Conservation (phyloP, 1,140 invertebrate species). For the Apis florea region DNA sequence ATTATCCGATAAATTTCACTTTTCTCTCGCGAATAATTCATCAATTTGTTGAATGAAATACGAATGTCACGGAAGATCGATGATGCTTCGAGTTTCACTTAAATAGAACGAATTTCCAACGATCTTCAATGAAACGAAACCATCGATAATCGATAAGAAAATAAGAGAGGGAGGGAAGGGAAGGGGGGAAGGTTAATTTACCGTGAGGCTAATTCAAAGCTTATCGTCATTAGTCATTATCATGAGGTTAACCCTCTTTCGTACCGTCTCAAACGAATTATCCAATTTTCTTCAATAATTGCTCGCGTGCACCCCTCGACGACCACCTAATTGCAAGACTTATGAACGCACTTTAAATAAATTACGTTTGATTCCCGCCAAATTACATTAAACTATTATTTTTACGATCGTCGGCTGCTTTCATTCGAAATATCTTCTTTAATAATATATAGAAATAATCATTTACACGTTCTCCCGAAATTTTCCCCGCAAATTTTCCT, state of each 20-base stretch:
- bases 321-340: constrained; percentile 33
- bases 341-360: constrained; percentile 28
- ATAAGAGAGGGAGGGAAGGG: neutral
- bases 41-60: neutral
- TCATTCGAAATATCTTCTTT: too few relatives aligned
- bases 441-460: neutral
- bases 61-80: too few relatives aligned
- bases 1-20: neutral
- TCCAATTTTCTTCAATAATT: constrained; percentile 40
- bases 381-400: neutral
- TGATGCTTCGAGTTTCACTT: neutral
- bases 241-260: neutral
- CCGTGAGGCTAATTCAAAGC: constrained; percentile 1
- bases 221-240: constrained; percentile 7
- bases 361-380: constrained; percentile 30
- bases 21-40: neutral
- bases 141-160: neutral
- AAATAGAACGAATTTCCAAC: neutral
- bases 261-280: constrained; percentile 18
- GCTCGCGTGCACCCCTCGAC: constrained; percentile 24
- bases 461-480: neutral
- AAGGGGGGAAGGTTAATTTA: neutral
- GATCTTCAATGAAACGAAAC: neutral
- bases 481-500: neutral
- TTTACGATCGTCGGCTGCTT: neutral